phyloP scores from a whole-genome alignment of 1,140 invertebrate genomes.

The Linepithema humile region DNA sequence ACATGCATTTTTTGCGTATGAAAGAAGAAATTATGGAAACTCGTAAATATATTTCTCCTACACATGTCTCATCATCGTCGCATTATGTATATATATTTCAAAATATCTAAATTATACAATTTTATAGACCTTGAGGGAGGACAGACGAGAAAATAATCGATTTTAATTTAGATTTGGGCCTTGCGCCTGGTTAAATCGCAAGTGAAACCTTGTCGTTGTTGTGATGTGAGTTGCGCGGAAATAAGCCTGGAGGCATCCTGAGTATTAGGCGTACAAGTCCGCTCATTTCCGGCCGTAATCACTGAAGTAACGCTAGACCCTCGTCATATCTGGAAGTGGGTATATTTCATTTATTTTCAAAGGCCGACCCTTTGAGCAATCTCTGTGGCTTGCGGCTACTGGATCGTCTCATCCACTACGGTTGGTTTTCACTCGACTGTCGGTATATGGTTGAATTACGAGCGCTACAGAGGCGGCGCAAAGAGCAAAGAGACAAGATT shows the following conservation, averaged over 20 bases:
- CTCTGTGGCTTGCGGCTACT: slow-evolving; percentile 56
- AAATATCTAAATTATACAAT: slow-evolving; percentile 33
- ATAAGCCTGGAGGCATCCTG: slow-evolving; percentile 43
- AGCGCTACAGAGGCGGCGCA: slow-evolving; percentile 35
- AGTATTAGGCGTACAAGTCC: slow-evolving; percentile 43
- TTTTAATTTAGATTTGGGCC: slow-evolving; percentile 18
- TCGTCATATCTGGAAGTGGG: slow-evolving; percentile 51
- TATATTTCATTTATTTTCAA: slow-evolving; percentile 63
- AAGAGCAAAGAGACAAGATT: slow-evolving; percentile 53
- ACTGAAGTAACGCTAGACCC: slow-evolving; percentile 60
- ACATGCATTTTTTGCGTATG: background rate
- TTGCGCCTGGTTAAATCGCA: background rate
- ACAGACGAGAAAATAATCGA: background rate
- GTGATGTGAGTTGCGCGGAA: slow-evolving; percentile 39
- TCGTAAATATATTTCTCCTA: background rate
- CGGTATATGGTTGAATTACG: slow-evolving; percentile 56
- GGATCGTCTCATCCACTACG: slow-evolving; percentile 51
- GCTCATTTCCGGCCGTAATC: slow-evolving; percentile 60
- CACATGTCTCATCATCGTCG: background rate
- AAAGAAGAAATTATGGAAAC: background rate
- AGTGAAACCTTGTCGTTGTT: slow-evolving; percentile 38
- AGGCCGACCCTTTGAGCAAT: slow-evolving; percentile 58
- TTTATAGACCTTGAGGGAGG: background rate
- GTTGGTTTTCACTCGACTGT: slow-evolving; percentile 57
- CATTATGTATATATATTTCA: background rate